A percentile compares a stretch with the other conserved stretches of the same genome.
Conservation (phyloP, 2,797 vertebrate species). For the Enteromius fasciolatus region DNA sequence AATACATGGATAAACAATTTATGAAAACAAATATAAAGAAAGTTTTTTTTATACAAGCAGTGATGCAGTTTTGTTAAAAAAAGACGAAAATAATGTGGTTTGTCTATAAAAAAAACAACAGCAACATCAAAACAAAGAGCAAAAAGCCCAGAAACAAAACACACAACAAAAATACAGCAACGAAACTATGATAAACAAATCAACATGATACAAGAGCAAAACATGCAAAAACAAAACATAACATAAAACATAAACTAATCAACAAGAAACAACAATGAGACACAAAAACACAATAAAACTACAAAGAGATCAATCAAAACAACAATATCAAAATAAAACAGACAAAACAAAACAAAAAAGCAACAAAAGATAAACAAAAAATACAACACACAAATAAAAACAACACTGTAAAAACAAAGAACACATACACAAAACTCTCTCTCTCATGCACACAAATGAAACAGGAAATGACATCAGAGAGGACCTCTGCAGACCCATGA, state of each 20-base stretch:
- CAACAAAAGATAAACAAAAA: background rate
- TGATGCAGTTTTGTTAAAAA: too few species aligned
- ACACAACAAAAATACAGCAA: background rate
- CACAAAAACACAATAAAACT: background rate
- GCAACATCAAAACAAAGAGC: background rate
- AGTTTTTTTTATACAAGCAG: too few species aligned
- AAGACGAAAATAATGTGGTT: too few species aligned
- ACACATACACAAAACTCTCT: background rate
- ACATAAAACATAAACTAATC: background rate
- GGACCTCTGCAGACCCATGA: background rate
- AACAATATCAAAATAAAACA: background rate
- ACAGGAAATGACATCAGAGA: background rate
- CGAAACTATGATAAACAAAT: background rate
- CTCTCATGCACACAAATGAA: background rate
- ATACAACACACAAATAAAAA: background rate
- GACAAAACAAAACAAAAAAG: background rate
- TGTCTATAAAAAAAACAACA: background rate
- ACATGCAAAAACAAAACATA: background rate
- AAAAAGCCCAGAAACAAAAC: background rate
- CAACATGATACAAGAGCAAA: background rate
- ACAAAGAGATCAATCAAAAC: background rate
- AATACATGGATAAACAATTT: background rate
- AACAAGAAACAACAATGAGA: background rate
- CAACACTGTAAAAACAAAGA: background rate
- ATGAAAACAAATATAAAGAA: background rate